Conservation (phyloP, 2,797 vertebrate species). For the Antrozous pallidus region DNA sequence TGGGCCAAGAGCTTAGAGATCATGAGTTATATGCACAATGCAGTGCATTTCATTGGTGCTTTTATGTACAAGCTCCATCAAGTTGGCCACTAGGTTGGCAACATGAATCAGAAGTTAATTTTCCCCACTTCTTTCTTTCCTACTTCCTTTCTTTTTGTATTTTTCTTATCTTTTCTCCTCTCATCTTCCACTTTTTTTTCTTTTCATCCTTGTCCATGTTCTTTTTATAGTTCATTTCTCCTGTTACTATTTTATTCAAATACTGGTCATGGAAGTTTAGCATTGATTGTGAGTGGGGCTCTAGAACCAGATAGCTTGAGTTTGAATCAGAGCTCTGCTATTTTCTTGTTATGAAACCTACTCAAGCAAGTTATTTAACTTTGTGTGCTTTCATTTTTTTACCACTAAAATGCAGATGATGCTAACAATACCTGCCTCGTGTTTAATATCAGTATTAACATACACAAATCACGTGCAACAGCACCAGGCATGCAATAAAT, state of each 20-base stretch:
- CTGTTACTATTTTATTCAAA: background rate
- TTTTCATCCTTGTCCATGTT: background rate
- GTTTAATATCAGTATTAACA: background rate
- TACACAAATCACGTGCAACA: background rate
- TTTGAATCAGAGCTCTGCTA: background rate
- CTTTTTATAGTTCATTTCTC: background rate
- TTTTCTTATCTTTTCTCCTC: background rate
- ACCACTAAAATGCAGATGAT: background rate
- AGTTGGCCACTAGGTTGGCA: background rate
- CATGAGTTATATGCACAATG: background rate
- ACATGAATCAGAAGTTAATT: background rate
- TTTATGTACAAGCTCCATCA: background rate
- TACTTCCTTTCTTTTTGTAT: background rate
- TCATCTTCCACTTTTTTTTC: background rate
- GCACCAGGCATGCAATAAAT: background rate
- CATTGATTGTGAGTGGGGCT: background rate
- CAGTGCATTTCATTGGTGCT: background rate
- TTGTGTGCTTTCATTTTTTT: background rate
- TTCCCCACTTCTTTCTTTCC: background rate
- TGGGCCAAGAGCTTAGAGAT: background rate
- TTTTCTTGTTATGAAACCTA: background rate
- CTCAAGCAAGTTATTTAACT: background rate
- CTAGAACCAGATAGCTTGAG: background rate
- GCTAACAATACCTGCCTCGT: background rate
- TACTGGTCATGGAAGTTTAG: background rate